These are phyloP conservation scores for Dicycla oo DNA, from an alignment of 2,888 invertebrate genomes.

Conservation along the genomic window DNA sequence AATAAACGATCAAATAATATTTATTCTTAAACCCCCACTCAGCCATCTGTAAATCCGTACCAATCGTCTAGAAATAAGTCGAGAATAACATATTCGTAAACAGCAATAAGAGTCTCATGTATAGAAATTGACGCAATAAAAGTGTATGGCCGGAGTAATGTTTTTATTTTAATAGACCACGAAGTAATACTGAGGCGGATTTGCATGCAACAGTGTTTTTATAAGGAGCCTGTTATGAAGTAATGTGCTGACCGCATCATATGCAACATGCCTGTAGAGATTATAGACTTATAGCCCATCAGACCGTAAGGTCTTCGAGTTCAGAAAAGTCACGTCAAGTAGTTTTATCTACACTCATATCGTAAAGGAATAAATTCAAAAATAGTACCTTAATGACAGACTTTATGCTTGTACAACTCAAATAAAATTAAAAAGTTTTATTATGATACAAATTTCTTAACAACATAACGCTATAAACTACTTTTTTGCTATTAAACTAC, in stretches of 20 bases:
- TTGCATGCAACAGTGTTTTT: constrained; percentile 60
- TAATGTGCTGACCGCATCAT: constrained; percentile 17
- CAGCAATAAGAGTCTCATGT: constrained; percentile 29
- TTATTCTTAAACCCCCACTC: not conserved
- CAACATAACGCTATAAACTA: too few species aligned
- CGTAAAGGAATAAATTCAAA: too few species aligned
- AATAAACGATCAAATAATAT: not conserved
- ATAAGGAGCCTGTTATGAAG: constrained; percentile 22
- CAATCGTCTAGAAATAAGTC: constrained; percentile 25
- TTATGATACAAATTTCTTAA: too few species aligned
- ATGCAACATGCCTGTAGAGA: constrained; percentile 11
- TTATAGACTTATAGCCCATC: not conserved
- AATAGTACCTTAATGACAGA: too few species aligned
- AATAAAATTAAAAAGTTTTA: too few species aligned
- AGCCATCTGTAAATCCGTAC: constrained; percentile 15
- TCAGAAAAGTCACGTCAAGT: not conserved
- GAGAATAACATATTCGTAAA: constrained; percentile 23
- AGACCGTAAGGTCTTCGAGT: not conserved
- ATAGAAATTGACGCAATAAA: constrained; percentile 52
- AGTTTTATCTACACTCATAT: too few species aligned
- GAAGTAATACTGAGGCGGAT: constrained; percentile 26
- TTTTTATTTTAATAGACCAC: constrained; percentile 58
- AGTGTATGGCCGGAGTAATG: constrained; percentile 38
- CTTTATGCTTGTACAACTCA: too few species aligned
- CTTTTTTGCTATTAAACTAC: too few species aligned